Conservation (phyloP, 2,113 vertebrate genomes). For the Bubalus kerabau region DNA sequence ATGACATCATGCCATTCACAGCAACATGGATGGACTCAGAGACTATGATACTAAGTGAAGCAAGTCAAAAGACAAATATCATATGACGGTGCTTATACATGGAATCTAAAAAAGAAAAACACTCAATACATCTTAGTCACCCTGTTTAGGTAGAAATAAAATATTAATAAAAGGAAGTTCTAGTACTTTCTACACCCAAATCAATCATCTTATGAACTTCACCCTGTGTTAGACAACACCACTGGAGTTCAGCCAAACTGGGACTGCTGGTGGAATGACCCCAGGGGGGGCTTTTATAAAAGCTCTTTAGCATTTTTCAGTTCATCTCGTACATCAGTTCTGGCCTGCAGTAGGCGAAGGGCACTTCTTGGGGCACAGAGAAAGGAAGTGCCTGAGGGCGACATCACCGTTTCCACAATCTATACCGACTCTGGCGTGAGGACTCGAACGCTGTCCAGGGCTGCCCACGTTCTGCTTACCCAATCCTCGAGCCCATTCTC, state of each 20-base stretch:
- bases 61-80: not conserved
- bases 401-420: no score
- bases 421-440: fast-evolving
- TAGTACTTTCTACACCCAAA: no score
- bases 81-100: fast-evolving
- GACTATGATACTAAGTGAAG: not conserved
- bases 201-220: not conserved
- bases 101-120: not conserved
- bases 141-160: not conserved
- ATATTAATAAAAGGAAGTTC: not conserved
- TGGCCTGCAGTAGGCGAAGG: no score
- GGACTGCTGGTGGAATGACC: not conserved
- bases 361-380: not conserved
- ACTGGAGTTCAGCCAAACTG: fast-evolving
- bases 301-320: not conserved
- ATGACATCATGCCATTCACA: not conserved
- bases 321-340: not conserved
- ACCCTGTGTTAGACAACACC: fast-evolving
- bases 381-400: no score
- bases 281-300: not conserved
- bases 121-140: not conserved
- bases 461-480: not conserved
- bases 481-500: not conserved
- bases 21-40: not conserved
- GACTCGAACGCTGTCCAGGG: fast-evolving